Percentiles rank a stretch among this genome's conserved stretches.
Conservation (phyloP, 2,888 invertebrate species). For the Tyria jacobaeae region DNA sequence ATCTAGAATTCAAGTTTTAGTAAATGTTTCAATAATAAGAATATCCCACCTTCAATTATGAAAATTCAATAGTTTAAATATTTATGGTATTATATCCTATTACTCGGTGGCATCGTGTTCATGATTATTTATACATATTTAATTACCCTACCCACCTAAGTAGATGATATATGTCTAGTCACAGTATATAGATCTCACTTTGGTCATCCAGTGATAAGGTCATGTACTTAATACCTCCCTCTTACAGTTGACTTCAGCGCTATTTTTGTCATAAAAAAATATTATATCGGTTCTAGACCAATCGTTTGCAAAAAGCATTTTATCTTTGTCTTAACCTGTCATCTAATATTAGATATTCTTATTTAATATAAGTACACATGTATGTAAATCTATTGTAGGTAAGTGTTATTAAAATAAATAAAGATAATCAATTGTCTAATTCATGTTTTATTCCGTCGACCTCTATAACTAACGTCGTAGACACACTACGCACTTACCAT, state of each 20-base stretch:
- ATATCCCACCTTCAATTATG: no score
- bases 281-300: conserved; percentile 9
- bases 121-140: conserved; percentile 25
- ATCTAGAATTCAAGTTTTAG: neutral
- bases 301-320: conserved; percentile 11
- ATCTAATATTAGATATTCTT: conserved; percentile 21
- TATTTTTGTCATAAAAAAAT: conserved; percentile 5
- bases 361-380: conserved; percentile 31
- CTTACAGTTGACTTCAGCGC: conserved; percentile 8
- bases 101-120: conserved; percentile 29
- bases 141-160: conserved; percentile 26
- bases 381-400: conserved; percentile 43
- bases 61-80: conserved; percentile 13
- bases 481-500: neutral
- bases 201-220: conserved; percentile 25
- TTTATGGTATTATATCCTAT: conserved; percentile 20
- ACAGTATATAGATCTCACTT: conserved; percentile 32
- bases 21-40: neutral
- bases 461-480: neutral
- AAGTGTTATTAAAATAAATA: conserved; percentile 49
- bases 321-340: conserved; percentile 25
- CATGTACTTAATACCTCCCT: conserved; percentile 3
- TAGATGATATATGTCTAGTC: conserved; percentile 40
- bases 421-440: conserved; percentile 57
- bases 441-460: conserved; percentile 38